phyloP scores from a whole-genome alignment of 2,888 invertebrate species.

The Pardosa pseudoannulata region DNA sequence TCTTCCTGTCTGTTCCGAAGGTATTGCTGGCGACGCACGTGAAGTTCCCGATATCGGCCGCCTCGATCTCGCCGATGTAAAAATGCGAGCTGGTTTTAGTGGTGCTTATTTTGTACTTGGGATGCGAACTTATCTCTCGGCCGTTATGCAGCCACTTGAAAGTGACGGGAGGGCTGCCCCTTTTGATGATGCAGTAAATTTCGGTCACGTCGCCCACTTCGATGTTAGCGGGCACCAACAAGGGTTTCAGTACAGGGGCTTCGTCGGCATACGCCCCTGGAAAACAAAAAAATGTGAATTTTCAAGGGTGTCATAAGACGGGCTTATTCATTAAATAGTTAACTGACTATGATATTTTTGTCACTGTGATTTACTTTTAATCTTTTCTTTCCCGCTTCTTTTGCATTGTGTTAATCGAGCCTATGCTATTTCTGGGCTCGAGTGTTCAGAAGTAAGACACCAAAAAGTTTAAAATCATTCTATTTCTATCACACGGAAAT shows the following conservation, averaged over 20 bases:
- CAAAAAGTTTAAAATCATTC: too few species aligned
- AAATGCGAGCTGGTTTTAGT: conserved; percentile 27
- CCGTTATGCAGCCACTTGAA: conserved; percentile 51
- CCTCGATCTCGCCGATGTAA: conserved; percentile 24
- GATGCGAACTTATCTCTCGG: not conserved
- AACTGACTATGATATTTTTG: too few species aligned
- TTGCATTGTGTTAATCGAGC: too few species aligned
- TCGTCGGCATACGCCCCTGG: not conserved
- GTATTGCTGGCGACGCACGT: conserved; percentile 51
- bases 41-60: conserved; percentile 61
- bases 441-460: too few species aligned
- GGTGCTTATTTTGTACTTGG: conserved; percentile 23
- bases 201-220: conserved; percentile 41
- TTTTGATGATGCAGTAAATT: conserved; percentile 37
- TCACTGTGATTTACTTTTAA: too few species aligned
- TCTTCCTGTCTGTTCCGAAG: conserved; percentile 31
- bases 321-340: too few species aligned
- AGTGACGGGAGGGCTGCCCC: conserved; percentile 37
- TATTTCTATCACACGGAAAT: too few species aligned
- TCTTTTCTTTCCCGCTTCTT: too few species aligned
- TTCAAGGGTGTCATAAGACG: too few species aligned
- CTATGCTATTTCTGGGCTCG: too few species aligned
- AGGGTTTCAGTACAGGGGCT: conserved; percentile 38
- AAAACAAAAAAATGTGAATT: too few species aligned
- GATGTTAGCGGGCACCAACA: conserved; percentile 38